Conservation (phyloP, 2,797 vertebrate genomes). For the Setipinna tenuifilis region DNA sequence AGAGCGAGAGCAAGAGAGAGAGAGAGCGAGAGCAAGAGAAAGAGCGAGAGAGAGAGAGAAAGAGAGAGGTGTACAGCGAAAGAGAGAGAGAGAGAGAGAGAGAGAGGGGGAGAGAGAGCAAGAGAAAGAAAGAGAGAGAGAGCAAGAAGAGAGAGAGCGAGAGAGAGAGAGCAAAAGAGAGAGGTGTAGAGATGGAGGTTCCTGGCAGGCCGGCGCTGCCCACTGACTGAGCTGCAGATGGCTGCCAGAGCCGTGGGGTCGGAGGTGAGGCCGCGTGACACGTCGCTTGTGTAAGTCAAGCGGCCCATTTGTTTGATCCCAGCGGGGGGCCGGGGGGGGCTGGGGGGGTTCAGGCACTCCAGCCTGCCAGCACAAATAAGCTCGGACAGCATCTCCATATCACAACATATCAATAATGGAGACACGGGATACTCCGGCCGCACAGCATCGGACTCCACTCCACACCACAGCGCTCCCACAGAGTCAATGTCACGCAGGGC, state of each 20-base stretch:
- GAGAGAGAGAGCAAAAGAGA: constrained; percentile 19
- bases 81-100: not conserved
- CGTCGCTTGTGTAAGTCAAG: constrained; percentile 21
- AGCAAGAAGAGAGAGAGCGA: not conserved
- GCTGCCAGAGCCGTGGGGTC: constrained; percentile 10
- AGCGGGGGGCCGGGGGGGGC: constrained; percentile 14
- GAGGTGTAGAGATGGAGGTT: constrained; percentile 29
- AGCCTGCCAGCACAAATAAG: constrained; percentile 24
- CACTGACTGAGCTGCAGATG: constrained; percentile 53
- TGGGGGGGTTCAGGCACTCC: not conserved
- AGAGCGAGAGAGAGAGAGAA: not conserved
- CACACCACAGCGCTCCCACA: not conserved
- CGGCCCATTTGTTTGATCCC: constrained; percentile 12
- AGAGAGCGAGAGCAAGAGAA: not conserved
- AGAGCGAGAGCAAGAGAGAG: not conserved
- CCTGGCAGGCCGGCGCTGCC: constrained; percentile 50
- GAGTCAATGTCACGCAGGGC: not conserved
- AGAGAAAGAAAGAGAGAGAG: constrained; percentile 47
- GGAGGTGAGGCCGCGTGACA: constrained; percentile 13
- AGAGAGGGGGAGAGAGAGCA: not conserved
- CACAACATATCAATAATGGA: constrained; percentile 56
- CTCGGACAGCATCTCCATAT: constrained; percentile 41
- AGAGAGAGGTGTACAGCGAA: not conserved
- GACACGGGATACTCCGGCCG: constrained; percentile 47
- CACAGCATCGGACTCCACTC: constrained; percentile 35